These are phyloP conservation scores for Tetragnatha versicolor DNA, from an alignment of 1,140 invertebrate genomes.

Conservation along the genomic window DNA sequence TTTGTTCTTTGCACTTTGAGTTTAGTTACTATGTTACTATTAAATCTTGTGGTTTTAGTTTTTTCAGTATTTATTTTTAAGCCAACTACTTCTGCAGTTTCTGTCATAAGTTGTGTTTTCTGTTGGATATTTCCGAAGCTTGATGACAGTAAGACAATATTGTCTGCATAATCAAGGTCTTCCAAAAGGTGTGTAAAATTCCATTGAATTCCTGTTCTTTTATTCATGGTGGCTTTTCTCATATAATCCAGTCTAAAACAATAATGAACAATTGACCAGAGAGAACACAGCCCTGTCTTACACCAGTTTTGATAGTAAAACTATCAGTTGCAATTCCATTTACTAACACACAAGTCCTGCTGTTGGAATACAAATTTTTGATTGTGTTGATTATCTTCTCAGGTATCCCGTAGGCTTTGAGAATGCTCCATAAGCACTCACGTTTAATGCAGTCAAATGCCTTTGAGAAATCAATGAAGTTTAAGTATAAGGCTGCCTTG, in stretches of 20 bases:
- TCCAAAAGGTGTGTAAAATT: too few relatives aligned
- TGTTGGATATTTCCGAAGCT: neutral
- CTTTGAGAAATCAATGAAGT: too few relatives aligned
- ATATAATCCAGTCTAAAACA: neutral
- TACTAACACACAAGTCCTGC: neutral
- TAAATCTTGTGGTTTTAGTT: neutral
- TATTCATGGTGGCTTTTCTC: neutral
- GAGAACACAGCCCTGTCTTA: neutral
- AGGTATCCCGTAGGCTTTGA: too few relatives aligned
- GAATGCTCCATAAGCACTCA: neutral
- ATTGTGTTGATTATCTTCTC: neutral
- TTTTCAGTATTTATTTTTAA: too few relatives aligned
- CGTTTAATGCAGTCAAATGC: neutral
- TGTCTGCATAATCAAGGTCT: too few relatives aligned
- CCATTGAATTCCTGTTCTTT: neutral
- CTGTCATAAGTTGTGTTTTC: too few relatives aligned
- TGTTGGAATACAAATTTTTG: neutral
- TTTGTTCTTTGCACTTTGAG: too few relatives aligned
- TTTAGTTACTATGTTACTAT: neutral
- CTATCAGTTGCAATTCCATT: neutral
- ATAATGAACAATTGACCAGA: neutral
- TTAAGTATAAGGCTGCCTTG: too few relatives aligned
- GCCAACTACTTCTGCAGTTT: neutral
- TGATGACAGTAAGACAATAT: neutral
- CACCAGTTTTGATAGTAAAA: neutral